phyloP scores from a whole-genome alignment of 2,888 invertebrate genomes.

The Hetaerina titia region DNA sequence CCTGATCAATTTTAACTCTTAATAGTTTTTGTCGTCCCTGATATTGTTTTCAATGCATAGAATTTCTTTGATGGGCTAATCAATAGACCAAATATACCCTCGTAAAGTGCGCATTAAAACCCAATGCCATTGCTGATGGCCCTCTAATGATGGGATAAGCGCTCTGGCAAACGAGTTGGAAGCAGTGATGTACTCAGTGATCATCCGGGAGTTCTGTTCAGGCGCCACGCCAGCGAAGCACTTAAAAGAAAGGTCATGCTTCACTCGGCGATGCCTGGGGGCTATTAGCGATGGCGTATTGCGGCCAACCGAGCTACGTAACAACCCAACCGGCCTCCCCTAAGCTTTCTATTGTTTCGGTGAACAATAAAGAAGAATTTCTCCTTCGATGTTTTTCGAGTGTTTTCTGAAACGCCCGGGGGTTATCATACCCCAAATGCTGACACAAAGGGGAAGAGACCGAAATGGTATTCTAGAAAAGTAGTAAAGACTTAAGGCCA shows the following conservation, averaged over 20 bases:
- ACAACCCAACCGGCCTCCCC: not conserved
- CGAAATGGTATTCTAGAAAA: no score
- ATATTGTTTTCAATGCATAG: no score
- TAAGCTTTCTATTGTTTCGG: not conserved
- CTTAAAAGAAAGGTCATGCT: constrained; percentile 19
- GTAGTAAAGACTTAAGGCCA: no score
- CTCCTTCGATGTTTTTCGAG: not conserved
- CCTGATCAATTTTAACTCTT: no score
- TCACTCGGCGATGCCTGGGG: not conserved
- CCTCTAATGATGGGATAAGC: not conserved
- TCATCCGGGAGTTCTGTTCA: not conserved
- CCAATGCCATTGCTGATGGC: not conserved
- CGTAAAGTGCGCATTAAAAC: not conserved
- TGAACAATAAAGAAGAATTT: constrained; percentile 2
- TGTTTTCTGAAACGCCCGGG: not conserved
- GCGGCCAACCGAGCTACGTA: not conserved
- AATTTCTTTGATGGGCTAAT: not conserved
- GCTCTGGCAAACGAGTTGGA: not conserved
- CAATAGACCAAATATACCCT: not conserved
- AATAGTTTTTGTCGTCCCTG: no score
- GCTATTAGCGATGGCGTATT: not conserved
- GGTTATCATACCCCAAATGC: not conserved
- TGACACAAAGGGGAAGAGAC: not conserved
- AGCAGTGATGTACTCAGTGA: not conserved
- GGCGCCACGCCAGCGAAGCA: constrained; percentile 17